phyloP scores from a whole-genome alignment of 2,888 invertebrate species.

The Lagria hirta region DNA sequence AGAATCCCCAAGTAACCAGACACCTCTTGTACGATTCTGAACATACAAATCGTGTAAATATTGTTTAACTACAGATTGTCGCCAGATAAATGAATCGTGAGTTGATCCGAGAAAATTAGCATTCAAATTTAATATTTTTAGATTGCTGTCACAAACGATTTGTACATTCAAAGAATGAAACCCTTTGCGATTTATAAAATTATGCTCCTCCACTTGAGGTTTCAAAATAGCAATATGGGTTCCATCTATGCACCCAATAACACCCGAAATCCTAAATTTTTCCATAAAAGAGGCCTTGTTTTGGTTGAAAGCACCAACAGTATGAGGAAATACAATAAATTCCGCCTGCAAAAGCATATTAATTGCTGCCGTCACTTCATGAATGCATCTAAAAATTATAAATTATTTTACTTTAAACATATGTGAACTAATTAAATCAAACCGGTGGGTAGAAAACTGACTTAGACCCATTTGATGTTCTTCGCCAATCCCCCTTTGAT shows the following conservation, averaged over 20 bases:
- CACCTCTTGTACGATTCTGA: background rate
- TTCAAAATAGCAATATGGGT: conserved; percentile 3
- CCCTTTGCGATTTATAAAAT: conserved; percentile 8
- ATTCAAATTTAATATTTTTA: conserved; percentile 11
- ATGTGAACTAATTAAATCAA: too few species aligned
- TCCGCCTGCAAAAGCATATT: background rate
- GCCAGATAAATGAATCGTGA: conserved; percentile 15
- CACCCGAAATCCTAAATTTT: too few species aligned
- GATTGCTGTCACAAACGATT: conserved; percentile 5
- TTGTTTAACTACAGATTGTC: conserved; percentile 2
- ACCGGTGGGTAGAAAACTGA: too few species aligned
- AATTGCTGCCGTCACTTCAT: background rate
- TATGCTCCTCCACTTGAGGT: conserved; percentile 1
- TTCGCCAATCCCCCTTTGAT: background rate
- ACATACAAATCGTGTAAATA: conserved; percentile 6
- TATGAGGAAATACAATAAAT: background rate
- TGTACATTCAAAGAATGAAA: conserved; percentile 12
- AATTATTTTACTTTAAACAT: too few species aligned
- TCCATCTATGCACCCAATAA: conserved; percentile 9
- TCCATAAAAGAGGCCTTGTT: background rate
- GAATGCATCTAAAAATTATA: background rate
- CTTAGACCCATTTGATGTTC: background rate
- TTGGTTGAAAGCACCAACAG: background rate
- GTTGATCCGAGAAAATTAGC: conserved; percentile 11
- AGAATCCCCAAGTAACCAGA: conserved; percentile 22